Evolutionary conservation across 2,113 vertebrate species (phyloP), one percentile per base, ranked within the genome.

Genomic region (Neoarius graeffei): DNA sequence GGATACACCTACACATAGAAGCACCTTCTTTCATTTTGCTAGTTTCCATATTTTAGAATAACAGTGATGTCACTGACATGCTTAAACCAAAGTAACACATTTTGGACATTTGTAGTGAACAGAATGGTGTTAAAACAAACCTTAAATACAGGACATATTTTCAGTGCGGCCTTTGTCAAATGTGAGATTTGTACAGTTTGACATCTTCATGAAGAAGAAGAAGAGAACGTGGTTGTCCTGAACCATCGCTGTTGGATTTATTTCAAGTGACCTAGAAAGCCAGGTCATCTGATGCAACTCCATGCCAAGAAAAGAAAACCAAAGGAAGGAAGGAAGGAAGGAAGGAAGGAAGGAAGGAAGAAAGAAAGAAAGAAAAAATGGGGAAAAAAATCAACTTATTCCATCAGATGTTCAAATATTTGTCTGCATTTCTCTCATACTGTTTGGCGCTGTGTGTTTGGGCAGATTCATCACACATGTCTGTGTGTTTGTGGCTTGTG

Each of bases 251-350:
- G 3, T 27, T 80, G 52, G 14, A 6, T 80, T 56, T 7, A 56
- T 80, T 80, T 54, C 9, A 77, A 77, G 76, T 80, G 74, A 77
- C 74, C 30, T n/a, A 54, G 76, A 56, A 56, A 80, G 52, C 5
- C 50, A 15, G 13, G 76, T 9, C 76, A 80, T 27, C 76, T 54
- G 13, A 80, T 80, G 25, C 50, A 27, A 79, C 52, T 27, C 5
- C 23, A 17, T 4, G 42, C 3, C 10, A 56, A 50, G 25, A 10
- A 25, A 76, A 11, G 9, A 8, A 5, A 8, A 50, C 4, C 4
- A 13, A 50, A 56, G 13, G 8, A 15, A n/a, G 23, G 0, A 35
- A 5, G 9, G 7, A 52, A 25, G 1, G 74, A 27, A 23, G 9
- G 23, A 48, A 20, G 1, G 71, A 50, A 74, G 13, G 8, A 15